These are phyloP conservation scores for Anoplolepis gracilipes DNA, from an alignment of 1,140 invertebrate genomes.

Conservation along the genomic window DNA sequence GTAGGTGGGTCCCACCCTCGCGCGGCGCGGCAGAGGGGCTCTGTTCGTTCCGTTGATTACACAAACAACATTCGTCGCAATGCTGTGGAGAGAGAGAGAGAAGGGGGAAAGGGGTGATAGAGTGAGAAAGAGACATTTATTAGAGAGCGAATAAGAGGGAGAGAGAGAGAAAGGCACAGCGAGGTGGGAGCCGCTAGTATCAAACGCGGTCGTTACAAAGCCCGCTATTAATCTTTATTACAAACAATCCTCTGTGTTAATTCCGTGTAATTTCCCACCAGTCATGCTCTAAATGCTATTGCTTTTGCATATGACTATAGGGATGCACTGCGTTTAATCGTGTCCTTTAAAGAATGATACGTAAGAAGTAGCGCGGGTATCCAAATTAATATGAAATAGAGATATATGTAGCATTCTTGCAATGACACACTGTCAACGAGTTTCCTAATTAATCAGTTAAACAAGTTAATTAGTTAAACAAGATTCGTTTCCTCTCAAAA, in stretches of 20 bases:
- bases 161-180: slow-evolving; percentile 18
- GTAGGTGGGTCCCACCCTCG: slow-evolving; percentile 58
- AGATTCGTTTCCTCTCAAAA: not conserved
- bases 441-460: not conserved
- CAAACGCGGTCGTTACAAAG: slow-evolving; percentile 74
- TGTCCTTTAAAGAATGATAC: not conserved
- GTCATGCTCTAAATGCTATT: slow-evolving; percentile 64
- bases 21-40: slow-evolving; percentile 54
- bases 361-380: not conserved
- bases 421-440: not conserved
- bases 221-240: slow-evolving; percentile 79
- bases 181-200: slow-evolving; percentile 62
- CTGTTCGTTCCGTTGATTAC: slow-evolving; percentile 79
- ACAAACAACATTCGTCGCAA: slow-evolving; percentile 75
- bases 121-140: not conserved
- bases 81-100: not conserved
- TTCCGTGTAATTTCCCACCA: slow-evolving; percentile 76
- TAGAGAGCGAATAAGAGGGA: slow-evolving; percentile 13
- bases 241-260: slow-evolving; percentile 77
- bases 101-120: not conserved
- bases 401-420: not conserved
- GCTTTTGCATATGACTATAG: not conserved
- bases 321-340: slow-evolving; percentile 61
- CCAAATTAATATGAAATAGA: not conserved
- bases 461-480: not conserved